Conservation (phyloP, 2,797 vertebrate genomes). For the Vespertilio murinus region DNA sequence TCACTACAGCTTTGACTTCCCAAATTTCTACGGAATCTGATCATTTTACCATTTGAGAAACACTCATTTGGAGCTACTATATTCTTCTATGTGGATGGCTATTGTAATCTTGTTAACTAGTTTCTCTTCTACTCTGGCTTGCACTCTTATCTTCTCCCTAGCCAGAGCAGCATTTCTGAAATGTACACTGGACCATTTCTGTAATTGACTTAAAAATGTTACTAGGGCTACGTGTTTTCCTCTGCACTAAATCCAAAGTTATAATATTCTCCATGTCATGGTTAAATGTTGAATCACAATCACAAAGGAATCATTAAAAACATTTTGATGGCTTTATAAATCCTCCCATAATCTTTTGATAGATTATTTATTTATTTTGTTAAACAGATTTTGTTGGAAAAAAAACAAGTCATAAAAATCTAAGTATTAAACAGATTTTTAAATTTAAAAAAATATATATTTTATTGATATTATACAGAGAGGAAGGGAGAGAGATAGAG, state of each 20-base stretch:
- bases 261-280: background rate
- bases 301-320: background rate
- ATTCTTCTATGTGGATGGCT: background rate
- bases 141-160: background rate
- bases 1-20: background rate
- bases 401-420: background rate
- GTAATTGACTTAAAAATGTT: background rate
- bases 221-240: background rate
- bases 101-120: background rate
- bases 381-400: background rate
- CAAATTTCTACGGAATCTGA: background rate
- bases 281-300: background rate
- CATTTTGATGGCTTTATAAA: background rate
- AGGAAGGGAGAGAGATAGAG: too few species aligned
- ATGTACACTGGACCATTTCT: background rate
- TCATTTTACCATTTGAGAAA: background rate
- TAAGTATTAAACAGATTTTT: slow-evolving; percentile 5
- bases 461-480: too few species aligned
- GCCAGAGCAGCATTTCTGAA: background rate
- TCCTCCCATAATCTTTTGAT: background rate
- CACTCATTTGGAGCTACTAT: background rate
- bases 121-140: background rate
- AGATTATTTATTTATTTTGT: background rate
- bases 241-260: background rate
- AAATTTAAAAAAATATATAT: too few species aligned